Percentiles rank a stretch among this genome's conserved stretches.
These are phyloP conservation scores for Chinchilla lanigera DNA, from an alignment of 2,113 vertebrate species.

Conservation along the genomic window DNA sequence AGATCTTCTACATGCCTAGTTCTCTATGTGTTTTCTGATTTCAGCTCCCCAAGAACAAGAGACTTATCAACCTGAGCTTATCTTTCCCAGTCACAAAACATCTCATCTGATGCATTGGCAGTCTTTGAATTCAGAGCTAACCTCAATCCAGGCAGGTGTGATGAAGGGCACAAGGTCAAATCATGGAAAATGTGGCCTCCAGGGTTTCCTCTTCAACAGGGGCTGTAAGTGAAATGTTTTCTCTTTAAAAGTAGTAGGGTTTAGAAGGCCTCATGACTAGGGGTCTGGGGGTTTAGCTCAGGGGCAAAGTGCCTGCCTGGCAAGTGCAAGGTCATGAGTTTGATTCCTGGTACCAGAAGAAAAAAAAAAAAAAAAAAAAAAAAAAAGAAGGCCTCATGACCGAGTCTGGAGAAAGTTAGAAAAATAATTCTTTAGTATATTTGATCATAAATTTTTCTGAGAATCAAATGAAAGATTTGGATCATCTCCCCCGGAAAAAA, in stretches of 20 bases:
- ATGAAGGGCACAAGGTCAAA: not conserved
- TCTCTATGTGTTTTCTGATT: not conserved
- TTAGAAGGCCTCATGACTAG: not conserved
- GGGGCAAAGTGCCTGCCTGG: too few relatives aligned
- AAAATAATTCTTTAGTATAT: not conserved
- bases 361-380: too few relatives aligned
- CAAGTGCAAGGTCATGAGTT: too few relatives aligned
- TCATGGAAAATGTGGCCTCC: not conserved
- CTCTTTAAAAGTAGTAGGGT: not conserved
- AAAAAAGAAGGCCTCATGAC: not conserved
- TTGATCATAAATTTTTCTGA: conserved; percentile 29
- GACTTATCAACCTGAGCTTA: not conserved
- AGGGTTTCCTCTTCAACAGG: not conserved
- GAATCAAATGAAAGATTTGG: not conserved
- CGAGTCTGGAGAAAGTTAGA: not conserved
- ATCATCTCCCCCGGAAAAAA: not conserved
- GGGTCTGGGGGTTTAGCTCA: too few relatives aligned
- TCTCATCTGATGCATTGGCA: not conserved
- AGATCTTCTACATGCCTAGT: not conserved
- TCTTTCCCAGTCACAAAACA: not conserved
- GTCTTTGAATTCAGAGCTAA: not conserved
- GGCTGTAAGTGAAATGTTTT: not conserved
- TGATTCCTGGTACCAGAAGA: too few relatives aligned
- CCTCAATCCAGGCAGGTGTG: not conserved
- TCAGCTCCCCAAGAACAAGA: not conserved